A percentile compares a stretch with the other conserved stretches of the same genome.
Evolutionary conservation across 2,888 invertebrate genomes (phyloP).

Genomic region (Timandra comae): DNA sequence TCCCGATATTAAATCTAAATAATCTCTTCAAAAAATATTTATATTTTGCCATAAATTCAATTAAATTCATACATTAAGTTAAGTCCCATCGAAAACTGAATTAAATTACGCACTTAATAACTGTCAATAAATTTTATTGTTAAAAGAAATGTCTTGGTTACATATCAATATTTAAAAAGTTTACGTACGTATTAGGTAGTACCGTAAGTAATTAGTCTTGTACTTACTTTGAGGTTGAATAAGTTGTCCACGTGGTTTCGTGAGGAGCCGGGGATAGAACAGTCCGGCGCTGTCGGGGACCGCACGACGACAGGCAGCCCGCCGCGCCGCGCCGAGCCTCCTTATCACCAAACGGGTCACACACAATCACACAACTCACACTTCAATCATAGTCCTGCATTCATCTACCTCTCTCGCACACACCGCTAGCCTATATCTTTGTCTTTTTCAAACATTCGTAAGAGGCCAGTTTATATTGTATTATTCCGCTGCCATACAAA

Average conservation of each 20-base stretch:
- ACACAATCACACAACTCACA: conserved; percentile 23
- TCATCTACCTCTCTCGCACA: conserved; percentile 25
- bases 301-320: conserved; percentile 59
- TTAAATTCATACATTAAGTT: too few relatives aligned
- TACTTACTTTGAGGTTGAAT: conserved; percentile 55
- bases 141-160: too few relatives aligned
- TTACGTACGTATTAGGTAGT: conserved; percentile 7
- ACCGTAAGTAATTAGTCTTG: conserved; percentile 20
- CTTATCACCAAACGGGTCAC: conserved; percentile 35
- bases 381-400: conserved; percentile 17
- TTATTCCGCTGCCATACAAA: too few relatives aligned
- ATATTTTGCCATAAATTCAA: too few relatives aligned
- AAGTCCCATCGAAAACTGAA: too few relatives aligned
- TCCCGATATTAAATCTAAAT: too few relatives aligned
- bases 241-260: conserved; percentile 62
- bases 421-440: conserved; percentile 12
- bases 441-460: conserved; percentile 24
- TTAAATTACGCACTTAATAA: too few relatives aligned
- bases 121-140: too few relatives aligned
- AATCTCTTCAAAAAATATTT: too few relatives aligned
- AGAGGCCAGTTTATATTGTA: conserved; percentile 20
- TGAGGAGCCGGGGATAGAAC: conserved; percentile 28
- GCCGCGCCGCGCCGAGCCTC: conserved; percentile 11
- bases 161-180: too few relatives aligned
- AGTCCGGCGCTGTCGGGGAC: conserved; percentile 56